Percentiles rank a stretch among this genome's conserved stretches.
These are phyloP conservation scores for Xerus inauris DNA, from an alignment of 2,113 vertebrate species.

Conservation along the genomic window DNA sequence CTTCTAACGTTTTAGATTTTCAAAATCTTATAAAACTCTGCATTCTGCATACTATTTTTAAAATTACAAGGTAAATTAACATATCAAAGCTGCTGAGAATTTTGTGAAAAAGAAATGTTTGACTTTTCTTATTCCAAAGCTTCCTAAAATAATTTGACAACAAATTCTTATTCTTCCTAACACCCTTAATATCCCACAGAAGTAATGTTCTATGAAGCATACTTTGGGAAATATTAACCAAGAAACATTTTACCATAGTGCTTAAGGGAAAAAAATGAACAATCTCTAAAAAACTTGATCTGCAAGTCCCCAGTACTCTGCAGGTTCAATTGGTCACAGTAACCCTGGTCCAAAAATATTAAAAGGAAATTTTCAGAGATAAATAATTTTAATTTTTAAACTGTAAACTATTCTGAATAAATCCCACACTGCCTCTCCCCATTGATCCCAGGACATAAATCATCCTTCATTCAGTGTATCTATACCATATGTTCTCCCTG, in stretches of 20 bases:
- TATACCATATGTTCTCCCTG: not conserved
- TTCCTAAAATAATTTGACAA: conserved; percentile 21
- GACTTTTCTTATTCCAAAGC: not conserved
- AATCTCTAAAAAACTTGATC: not conserved
- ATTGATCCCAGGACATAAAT: not conserved
- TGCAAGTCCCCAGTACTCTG: not conserved
- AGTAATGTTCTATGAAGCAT: not conserved
- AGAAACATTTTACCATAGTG: not conserved
- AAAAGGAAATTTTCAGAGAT: not conserved
- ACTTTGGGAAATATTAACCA: not conserved
- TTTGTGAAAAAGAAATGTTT: not conserved
- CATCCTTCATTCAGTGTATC: not conserved
- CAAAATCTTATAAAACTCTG: not conserved
- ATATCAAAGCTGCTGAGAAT: not conserved
- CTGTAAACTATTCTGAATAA: too few relatives aligned
- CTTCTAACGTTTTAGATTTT: not conserved
- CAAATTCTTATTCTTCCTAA: not conserved
- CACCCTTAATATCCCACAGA: not conserved
- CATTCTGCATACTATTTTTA: not conserved
- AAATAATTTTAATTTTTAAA: not conserved
- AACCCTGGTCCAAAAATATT: not conserved
- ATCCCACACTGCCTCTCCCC: too few relatives aligned
- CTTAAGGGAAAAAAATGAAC: not conserved
- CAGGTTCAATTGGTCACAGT: not conserved
- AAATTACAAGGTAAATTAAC: conserved; percentile 22